Percentiles rank a stretch among this genome's conserved stretches.
phyloP scores from a whole-genome alignment of 2,888 invertebrate species.

The Eristalis arbustorum region DNA sequence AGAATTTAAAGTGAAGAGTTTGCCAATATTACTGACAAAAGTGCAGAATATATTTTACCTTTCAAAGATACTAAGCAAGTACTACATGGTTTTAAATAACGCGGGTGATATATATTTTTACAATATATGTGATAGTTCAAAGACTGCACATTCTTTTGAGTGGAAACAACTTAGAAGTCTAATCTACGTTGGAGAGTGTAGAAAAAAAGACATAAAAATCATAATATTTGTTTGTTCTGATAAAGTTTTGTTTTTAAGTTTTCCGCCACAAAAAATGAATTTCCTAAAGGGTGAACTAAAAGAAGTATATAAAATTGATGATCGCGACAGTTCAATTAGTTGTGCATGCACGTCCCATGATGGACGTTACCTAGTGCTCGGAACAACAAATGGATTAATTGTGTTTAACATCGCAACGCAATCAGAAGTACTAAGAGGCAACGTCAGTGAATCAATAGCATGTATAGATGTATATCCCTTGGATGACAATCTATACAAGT shows the following conservation, averaged over 20 bases:
- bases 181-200: conserved; percentile 66
- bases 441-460: conserved; percentile 76
- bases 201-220: conserved; percentile 7
- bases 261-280: conserved; percentile 66
- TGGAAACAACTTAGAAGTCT: conserved; percentile 71
- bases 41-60: conserved; percentile 73
- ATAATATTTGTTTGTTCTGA: conserved; percentile 73
- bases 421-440: conserved; percentile 75
- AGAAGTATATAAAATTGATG: conserved; percentile 70
- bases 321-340: conserved; percentile 71
- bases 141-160: conserved; percentile 68
- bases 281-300: conserved; percentile 68
- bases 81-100: conserved; percentile 75
- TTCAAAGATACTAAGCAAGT: conserved; percentile 73
- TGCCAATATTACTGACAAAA: conserved; percentile 71
- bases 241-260: conserved; percentile 72
- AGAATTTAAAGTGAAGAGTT: conserved; percentile 72
- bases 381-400: conserved; percentile 77
- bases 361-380: conserved; percentile 76
- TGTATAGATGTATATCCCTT: conserved; percentile 78
- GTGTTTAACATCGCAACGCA: conserved; percentile 74
- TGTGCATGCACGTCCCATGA: conserved; percentile 77
- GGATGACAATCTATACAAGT: conserved; percentile 75
- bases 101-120: conserved; percentile 74
- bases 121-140: conserved; percentile 72